A percentile compares a stretch with the other conserved stretches of the same genome.
Evolutionary conservation across 2,797 vertebrate species (phyloP).

Genomic region (Psittacula derbiana): DNA sequence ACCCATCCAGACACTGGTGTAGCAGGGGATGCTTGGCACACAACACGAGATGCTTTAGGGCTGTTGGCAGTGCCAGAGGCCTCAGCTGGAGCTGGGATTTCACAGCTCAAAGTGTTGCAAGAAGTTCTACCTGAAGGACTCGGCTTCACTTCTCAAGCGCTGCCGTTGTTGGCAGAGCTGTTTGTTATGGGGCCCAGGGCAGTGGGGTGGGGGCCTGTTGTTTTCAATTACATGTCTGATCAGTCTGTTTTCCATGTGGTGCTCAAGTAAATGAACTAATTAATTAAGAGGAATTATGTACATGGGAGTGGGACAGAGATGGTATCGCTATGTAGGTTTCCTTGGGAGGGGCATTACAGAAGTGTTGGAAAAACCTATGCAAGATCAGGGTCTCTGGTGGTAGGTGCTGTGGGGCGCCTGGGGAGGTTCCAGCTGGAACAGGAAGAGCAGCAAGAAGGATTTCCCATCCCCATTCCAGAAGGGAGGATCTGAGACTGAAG

Average conservation of each 20-base stretch:
- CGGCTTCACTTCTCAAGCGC: rapidly evolving
- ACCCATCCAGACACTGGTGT: rapidly evolving
- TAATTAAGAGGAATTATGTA: background rate
- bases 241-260: background rate
- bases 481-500: background rate
- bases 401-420: background rate
- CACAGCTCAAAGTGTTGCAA: rapidly evolving
- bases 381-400: background rate
- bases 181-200: background rate
- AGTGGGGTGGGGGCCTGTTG: background rate
- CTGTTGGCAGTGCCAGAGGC: background rate
- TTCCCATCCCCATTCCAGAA: background rate
- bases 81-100: background rate
- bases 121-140: background rate
- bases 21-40: background rate
- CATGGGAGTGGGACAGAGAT: background rate
- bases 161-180: background rate
- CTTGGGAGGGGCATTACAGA: background rate
- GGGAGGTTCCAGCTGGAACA: background rate
- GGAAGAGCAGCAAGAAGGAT: background rate
- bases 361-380: background rate
- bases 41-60: background rate
- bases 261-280: background rate
- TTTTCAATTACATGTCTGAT: background rate
- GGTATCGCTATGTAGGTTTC: background rate